Evolutionary conservation across 2,888 invertebrate genomes (phyloP).

Genomic region (Drosophila diplacantha): DNA sequence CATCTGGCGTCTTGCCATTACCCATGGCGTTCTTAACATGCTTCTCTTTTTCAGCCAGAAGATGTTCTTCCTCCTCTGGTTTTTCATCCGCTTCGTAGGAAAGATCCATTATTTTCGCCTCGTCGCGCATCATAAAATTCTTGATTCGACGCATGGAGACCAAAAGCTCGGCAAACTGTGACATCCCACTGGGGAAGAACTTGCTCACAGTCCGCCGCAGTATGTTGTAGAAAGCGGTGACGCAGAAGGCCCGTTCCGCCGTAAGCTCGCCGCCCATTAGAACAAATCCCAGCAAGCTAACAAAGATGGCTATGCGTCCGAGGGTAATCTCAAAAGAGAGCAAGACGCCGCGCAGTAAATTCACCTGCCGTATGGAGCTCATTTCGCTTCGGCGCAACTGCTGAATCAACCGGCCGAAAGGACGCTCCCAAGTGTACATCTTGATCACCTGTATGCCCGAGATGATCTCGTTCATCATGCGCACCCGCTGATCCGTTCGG

Average conservation of each 20-base stretch:
- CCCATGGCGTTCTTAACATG: conserved; percentile 26
- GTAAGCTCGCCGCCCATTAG: conserved; percentile 84
- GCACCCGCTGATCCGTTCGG: conserved; percentile 93
- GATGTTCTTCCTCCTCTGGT: conserved; percentile 16
- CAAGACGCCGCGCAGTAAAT: conserved; percentile 86
- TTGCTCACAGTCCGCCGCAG: conserved; percentile 90
- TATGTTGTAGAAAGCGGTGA: conserved; percentile 92
- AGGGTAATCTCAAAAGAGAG: conserved; percentile 92
- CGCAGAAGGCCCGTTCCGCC: conserved; percentile 91
- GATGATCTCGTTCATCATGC: conserved; percentile 94
- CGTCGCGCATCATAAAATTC: conserved; percentile 81
- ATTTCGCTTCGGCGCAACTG: conserved; percentile 80
- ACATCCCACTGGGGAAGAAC: conserved; percentile 88
- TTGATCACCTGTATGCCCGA: conserved; percentile 94
- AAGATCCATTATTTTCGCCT: conserved; percentile 75
- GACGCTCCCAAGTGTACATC: conserved; percentile 97
- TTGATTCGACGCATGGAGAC: conserved; percentile 81
- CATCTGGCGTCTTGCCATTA: conserved; percentile 42
- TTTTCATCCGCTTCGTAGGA: conserved; percentile 52
- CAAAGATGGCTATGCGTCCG: conserved; percentile 90
- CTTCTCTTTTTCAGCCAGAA: conserved; percentile 39
- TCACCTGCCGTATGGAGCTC: conserved; percentile 84
- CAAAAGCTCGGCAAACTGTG: conserved; percentile 81
- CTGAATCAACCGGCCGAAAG: conserved; percentile 87
- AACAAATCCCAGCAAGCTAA: conserved; percentile 88